phyloP scores from a whole-genome alignment of 2,888 invertebrate species.

The Kryphioiulus occultus region DNA sequence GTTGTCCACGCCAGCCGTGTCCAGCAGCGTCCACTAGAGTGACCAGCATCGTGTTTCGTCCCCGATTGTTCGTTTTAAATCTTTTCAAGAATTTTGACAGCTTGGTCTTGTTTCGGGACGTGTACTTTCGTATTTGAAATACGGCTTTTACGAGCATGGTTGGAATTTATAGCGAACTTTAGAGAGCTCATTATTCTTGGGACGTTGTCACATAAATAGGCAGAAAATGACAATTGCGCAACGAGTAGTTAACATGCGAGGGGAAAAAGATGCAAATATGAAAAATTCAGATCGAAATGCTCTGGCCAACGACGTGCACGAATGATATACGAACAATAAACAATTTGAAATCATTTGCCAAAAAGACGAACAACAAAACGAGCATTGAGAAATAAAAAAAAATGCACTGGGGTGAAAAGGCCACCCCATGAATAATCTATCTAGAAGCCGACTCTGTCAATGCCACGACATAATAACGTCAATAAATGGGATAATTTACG shows the following conservation, averaged over 20 bases:
- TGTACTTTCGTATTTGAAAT: neutral
- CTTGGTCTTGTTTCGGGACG: neutral
- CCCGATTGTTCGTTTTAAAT: neutral
- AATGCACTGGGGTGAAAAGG: neutral
- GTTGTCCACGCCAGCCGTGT: neutral
- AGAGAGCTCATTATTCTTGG: slow-evolving; percentile 11
- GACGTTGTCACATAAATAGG: slow-evolving; percentile 19
- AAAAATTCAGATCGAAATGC: neutral
- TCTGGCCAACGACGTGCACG: neutral
- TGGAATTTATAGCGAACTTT: neutral
- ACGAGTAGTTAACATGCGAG: no score
- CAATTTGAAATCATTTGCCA: slow-evolving; percentile 19
- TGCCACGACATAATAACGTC: neutral
- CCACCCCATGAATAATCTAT: slow-evolving; percentile 19
- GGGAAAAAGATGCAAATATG: neutral
- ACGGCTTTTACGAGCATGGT: neutral
- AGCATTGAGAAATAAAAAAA: neutral
- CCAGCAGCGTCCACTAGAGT: neutral
- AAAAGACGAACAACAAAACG: neutral
- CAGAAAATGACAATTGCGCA: slow-evolving; percentile 11
- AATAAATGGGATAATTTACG: neutral
- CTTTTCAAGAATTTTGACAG: slow-evolving; percentile 8
- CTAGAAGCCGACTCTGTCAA: neutral
- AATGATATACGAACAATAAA: neutral
- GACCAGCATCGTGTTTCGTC: neutral